Evolutionary conservation across 2,888 invertebrate species (phyloP).

Genomic region (Mythimna impura): DNA sequence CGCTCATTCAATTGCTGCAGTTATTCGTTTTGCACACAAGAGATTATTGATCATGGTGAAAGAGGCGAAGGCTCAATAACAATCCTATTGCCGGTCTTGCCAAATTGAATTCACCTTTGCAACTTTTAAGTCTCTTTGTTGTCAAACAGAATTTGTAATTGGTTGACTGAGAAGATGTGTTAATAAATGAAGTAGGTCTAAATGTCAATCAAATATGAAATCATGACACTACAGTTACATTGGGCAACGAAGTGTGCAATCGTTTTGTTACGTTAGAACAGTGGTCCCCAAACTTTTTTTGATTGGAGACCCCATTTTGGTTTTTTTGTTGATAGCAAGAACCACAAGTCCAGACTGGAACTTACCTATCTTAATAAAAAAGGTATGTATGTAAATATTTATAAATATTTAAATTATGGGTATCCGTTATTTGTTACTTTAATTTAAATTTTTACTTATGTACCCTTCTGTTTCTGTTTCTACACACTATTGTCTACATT

Average conservation of each 20-base stretch:
- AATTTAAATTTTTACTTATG: too few species aligned
- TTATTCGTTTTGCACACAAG: constrained; percentile 14
- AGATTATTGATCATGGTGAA: constrained; percentile 17
- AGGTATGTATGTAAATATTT: too few species aligned
- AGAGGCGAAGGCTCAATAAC: neutral
- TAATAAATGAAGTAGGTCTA: constrained; percentile 15
- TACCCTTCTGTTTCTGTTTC: too few species aligned
- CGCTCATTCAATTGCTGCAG: constrained; percentile 12
- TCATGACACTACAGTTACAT: constrained; percentile 23
- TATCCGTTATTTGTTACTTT: too few species aligned
- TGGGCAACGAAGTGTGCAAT: constrained; percentile 32
- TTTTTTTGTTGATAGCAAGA: too few species aligned
- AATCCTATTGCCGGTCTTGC: neutral
- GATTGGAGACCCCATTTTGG: too few species aligned
- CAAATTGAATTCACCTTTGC: constrained; percentile 18
- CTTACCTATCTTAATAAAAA: too few species aligned
- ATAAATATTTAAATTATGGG: too few species aligned
- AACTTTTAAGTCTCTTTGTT: constrained; percentile 12
- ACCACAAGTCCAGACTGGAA: too few species aligned
- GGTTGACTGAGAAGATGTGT: constrained; percentile 15
- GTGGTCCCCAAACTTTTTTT: too few species aligned
- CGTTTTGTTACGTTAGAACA: constrained; percentile 8
- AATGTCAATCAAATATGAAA: constrained; percentile 37
- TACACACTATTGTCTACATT: too few species aligned
- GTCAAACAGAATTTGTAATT: constrained; percentile 24